Evolutionary conservation across 2,797 vertebrate genomes (phyloP), one percentile per base, ranked within the genome.

Genomic region (Typhlichthys subterraneus): DNA sequence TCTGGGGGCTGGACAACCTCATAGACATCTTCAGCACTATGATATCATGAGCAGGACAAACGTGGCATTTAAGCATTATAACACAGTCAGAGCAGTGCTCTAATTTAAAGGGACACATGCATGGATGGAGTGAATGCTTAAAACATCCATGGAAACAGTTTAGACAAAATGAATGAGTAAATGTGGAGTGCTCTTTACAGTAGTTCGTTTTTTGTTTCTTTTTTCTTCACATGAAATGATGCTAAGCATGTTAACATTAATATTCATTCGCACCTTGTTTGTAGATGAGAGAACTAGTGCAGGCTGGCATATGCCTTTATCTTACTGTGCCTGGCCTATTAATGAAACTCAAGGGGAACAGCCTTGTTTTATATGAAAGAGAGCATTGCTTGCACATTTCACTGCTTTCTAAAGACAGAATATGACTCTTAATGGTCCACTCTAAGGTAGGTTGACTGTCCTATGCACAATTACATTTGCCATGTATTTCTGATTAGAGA

Each of bases 1-100:
- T 98, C 58, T 94, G 94, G 88, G 96, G 96, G 54, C 80, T 98
- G 81, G 94, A 95, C 88, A 95, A 96, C 83, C 85, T 98, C 67
- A 93, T 94, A 19, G 63, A 75, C 57, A 94, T 95, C 65, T 66
- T 96, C 19, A 81, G 51, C 50, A 81, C 66, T 14, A 91, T 92
- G 90, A 79, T 90, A 0, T 69, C 76, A 14, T 90, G 63, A 38
- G 60, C 11, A 31, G 23, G 11, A 10, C 54, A 10, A 1, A 17
- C 33, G 61, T 6, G 29, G 50, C 7, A 8, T 8, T 42, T 42
- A 33, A 56, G 52, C 13, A 31, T 38, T 10, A 14, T 11, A 42
- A 52, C 57, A 55, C 5, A 53, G 38, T 45, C 5, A 57, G 8
- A 14, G 50, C 54, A 11, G 6, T 13, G 31, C 74, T 56, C 48